Base-by-base conservation (phyloP, 2,888 invertebrate species). In the Polydrusus tereticollis region DNA sequence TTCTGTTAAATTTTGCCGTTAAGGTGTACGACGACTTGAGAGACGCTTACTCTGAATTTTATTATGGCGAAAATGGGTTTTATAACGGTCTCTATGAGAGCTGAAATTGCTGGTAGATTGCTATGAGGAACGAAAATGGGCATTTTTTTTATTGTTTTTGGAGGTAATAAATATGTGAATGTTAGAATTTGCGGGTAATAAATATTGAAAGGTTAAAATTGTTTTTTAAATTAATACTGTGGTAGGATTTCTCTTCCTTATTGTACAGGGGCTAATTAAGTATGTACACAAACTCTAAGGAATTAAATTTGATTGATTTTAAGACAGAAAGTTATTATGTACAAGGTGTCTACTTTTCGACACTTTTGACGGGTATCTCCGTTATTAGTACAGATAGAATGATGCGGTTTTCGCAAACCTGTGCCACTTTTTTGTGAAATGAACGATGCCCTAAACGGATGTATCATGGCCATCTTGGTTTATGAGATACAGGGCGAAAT, bases 1-100 rank as follows among this genome's bases (percentile, higher is more conserved):
- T 73, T 73, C 69, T 69, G 73, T 73, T 73, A 69, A 73, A 73
- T 73, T 73, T 65, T 26, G 59, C 69, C 69, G 47, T 65, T 73
- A 73, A 59, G 63, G 72, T 63, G 68, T 64, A 36, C 68, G 59
- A 57, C 62, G 23, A 69, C 63, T 41, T 52, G 57, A 63, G 64
- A 64, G 58, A 62, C 57, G 72, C 67, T 68, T 50, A 55, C 68
- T 63, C 38, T 58, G 68, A 73, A 69, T 73, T 73, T 69, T 69
- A 52, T 64, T 69, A 69, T 73, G 69, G 69, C 64, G 73, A 69
- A 69, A 73, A 73, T 64, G 69, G 69, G 41, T 58, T 41, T 55
- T 64, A 62, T 64, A 73, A 72, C 50, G 52, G 45, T 64, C 65
- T 73, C 50, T 62, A 65, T 69, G 69, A 69, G 38, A 47, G 38